phyloP scores from a whole-genome alignment of 2,888 invertebrate genomes.

The Cactoblastis cactorum region DNA sequence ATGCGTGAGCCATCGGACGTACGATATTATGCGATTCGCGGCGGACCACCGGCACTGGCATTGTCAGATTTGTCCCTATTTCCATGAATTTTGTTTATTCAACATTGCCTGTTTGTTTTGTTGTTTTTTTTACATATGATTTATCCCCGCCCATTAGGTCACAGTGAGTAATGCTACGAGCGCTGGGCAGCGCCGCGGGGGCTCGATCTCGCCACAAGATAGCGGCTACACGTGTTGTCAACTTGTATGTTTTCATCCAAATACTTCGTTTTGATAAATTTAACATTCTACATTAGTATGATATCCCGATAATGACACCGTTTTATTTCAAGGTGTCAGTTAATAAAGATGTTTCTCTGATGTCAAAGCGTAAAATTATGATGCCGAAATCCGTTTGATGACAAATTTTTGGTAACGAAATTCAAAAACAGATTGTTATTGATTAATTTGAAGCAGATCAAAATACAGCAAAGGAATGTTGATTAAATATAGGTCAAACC shows the following conservation, averaged over 20 bases:
- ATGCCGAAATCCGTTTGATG: background rate
- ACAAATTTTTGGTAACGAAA: background rate
- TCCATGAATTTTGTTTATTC: conserved; percentile 77
- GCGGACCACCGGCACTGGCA: conserved; percentile 60
- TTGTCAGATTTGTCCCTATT: conserved; percentile 73
- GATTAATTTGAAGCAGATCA: no score
- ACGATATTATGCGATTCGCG: conserved; percentile 43
- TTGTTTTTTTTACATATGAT: conserved; percentile 69
- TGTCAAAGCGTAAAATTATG: conserved; percentile 17
- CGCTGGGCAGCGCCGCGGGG: conserved; percentile 60
- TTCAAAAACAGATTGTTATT: background rate
- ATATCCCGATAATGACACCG: conserved; percentile 63
- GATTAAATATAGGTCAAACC: no score
- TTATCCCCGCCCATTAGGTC: conserved; percentile 76
- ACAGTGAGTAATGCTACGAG: conserved; percentile 69
- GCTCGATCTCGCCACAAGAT: conserved; percentile 69
- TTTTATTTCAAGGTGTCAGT: conserved; percentile 60
- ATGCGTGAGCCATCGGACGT: conserved; percentile 11
- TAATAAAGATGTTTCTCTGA: conserved; percentile 48
- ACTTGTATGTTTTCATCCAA: conserved; percentile 77
- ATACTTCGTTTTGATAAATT: conserved; percentile 71
- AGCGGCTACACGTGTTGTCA: conserved; percentile 76
- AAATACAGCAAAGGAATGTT: no score
- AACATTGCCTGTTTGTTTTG: conserved; percentile 61
- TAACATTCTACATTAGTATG: conserved; percentile 67